Evolutionary conservation across 2,113 vertebrate species (phyloP).

Genomic region (Leucopternis melanops): DNA sequence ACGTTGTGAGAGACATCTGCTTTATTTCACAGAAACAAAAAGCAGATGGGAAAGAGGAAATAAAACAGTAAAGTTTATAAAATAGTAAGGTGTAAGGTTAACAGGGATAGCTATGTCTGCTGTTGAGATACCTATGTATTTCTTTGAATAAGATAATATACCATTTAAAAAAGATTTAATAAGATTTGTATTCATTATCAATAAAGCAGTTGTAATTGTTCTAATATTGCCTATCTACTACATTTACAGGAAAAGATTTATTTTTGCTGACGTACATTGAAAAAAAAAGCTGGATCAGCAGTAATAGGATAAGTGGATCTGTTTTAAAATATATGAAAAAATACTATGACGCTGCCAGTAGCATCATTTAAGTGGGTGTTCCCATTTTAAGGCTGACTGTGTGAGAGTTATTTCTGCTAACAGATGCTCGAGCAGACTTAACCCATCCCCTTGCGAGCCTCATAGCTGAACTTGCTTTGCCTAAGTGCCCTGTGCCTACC

Average conservation of each 20-base stretch:
- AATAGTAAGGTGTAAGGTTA: background rate
- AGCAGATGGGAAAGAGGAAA: slow-evolving; percentile 12
- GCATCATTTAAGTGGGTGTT: background rate
- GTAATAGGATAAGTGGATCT: background rate
- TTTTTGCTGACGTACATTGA: background rate
- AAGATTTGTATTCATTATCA: background rate
- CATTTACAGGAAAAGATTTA: background rate
- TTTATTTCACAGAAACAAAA: slow-evolving; percentile 19
- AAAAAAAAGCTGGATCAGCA: background rate
- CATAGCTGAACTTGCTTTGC: background rate
- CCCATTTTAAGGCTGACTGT: background rate
- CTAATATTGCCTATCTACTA: background rate
- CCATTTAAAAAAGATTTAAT: background rate
- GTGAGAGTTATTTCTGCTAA: background rate
- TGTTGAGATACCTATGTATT: background rate
- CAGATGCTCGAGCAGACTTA: background rate
- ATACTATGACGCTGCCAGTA: background rate
- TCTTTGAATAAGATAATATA: background rate
- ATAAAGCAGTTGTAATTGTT: background rate
- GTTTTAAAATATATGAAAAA: background rate
- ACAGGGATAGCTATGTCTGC: background rate
- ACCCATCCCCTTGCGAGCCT: background rate
- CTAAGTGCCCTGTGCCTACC: background rate
- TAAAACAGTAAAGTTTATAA: background rate
- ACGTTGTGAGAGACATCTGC: background rate